phyloP scores from a whole-genome alignment of 2,888 invertebrate species.

The Nymphalis urticae region DNA sequence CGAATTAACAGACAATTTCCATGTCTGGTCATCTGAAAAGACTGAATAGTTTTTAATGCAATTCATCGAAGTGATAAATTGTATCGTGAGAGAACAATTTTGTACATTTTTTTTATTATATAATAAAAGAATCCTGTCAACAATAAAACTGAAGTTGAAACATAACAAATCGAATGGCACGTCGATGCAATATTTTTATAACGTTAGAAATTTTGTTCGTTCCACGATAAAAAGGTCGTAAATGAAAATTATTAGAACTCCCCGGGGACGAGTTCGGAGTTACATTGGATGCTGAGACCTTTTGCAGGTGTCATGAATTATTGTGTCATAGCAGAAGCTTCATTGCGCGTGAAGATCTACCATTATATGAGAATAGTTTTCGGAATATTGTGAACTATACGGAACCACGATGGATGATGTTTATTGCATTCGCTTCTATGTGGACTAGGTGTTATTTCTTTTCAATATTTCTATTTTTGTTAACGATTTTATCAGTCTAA shows the following conservation, averaged over 20 bases:
- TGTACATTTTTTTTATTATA: no score
- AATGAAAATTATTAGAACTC: constrained; percentile 71
- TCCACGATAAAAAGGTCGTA: constrained; percentile 49
- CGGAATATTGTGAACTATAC: constrained; percentile 2
- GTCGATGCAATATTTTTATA: constrained; percentile 68
- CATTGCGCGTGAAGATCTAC: constrained; percentile 53
- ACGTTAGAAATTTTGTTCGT: constrained; percentile 59
- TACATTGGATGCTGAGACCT: constrained; percentile 34
- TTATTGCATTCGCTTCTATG: neutral
- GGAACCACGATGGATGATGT: constrained; percentile 8
- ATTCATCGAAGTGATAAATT: no score
- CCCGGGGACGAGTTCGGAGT: constrained; percentile 49
- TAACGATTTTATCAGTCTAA: no score
- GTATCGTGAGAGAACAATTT: no score
- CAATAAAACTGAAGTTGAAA: constrained; percentile 1
- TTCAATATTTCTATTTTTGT: neutral
- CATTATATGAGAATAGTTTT: constrained; percentile 36
- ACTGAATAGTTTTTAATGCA: no score
- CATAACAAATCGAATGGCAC: constrained; percentile 47
- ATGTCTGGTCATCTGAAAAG: no score
- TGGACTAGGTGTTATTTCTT: neutral
- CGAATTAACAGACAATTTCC: no score
- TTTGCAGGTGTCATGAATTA: constrained; percentile 71
- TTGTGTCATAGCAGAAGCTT: constrained; percentile 59
- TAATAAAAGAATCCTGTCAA: neutral